These are phyloP conservation scores for Cosmia trapezina DNA, from an alignment of 2,888 invertebrate genomes.

Conservation along the genomic window DNA sequence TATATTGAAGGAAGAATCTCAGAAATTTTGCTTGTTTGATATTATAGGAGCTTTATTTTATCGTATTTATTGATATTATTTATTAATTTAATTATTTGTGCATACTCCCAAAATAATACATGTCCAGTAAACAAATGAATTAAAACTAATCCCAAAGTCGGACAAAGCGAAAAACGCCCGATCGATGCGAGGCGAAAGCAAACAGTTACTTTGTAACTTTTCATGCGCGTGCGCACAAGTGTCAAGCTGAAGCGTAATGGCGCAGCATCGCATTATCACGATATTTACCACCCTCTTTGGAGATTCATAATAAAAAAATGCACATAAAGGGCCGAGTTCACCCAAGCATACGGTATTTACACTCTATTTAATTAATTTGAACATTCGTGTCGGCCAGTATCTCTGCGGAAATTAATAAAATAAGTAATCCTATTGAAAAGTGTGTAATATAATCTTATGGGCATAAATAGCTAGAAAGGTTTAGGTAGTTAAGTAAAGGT, in stretches of 20 bases:
- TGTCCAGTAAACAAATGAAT: not conserved
- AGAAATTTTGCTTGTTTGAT: not conserved
- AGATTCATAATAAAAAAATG: not conserved
- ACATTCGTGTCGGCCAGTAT: not conserved
- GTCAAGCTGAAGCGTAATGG: not conserved
- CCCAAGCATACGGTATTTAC: not conserved
- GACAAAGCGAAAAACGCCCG: too few relatives aligned
- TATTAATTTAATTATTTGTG: not conserved
- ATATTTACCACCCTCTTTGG: not conserved
- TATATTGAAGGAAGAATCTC: constrained; percentile 12
- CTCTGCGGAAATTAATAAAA: not conserved
- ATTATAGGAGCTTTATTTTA: not conserved
- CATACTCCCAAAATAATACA: not conserved
- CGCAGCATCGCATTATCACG: not conserved
- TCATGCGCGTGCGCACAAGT: not conserved
- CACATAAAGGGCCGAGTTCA: not conserved
- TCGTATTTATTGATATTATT: constrained; percentile 2
- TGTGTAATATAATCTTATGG: not conserved
- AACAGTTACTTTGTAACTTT: not conserved
- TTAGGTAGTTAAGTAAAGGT: too few relatives aligned
- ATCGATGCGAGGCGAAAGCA: not conserved
- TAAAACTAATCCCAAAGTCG: too few relatives aligned
- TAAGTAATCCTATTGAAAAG: too few relatives aligned
- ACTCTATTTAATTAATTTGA: not conserved
- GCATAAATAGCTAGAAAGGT: too few relatives aligned